These are phyloP conservation scores for Mastacembelus armatus DNA, from an alignment of 2,797 vertebrate species.

Conservation along the genomic window DNA sequence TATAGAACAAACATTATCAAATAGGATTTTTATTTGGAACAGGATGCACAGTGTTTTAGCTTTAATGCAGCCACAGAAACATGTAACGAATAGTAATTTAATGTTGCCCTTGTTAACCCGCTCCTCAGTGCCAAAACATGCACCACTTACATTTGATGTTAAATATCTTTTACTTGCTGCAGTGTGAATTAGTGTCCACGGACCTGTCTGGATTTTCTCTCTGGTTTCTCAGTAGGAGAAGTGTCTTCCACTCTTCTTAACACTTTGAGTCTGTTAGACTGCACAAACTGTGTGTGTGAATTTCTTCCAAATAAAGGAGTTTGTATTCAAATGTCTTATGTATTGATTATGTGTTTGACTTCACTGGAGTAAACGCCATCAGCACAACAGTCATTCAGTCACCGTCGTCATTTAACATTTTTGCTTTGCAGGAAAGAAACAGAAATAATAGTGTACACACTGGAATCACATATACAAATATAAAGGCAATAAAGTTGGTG, in stretches of 20 bases:
- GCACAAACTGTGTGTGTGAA: constrained; percentile 26
- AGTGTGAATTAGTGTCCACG: constrained; percentile 47
- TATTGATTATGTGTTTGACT: constrained; percentile 69
- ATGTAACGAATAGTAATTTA: background rate
- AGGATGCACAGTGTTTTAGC: too few species aligned
- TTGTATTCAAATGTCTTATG: constrained; percentile 67
- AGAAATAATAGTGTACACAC: too few species aligned
- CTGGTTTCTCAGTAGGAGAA: constrained; percentile 72
- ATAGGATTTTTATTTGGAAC: too few species aligned
- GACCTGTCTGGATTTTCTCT: constrained; percentile 63
- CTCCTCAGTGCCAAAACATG: background rate
- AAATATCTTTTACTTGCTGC: constrained; percentile 22
- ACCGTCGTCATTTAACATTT: background rate
- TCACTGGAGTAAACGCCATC: constrained; percentile 6
- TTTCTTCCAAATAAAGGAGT: constrained; percentile 70
- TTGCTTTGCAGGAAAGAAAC: background rate
- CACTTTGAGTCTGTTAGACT: constrained; percentile 53
- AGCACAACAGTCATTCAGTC: background rate
- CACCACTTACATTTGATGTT: background rate
- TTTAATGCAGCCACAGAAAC: background rate
- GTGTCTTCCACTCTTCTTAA: constrained; percentile 55
- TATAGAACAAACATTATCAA: too few species aligned
- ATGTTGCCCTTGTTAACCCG: background rate
- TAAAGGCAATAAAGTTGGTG: too few species aligned
- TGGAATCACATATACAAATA: background rate